Percentiles rank a stretch among this genome's conserved stretches.
phyloP scores from a whole-genome alignment of 2,113 vertebrate species.

The Tragelaphus buxtoni region DNA sequence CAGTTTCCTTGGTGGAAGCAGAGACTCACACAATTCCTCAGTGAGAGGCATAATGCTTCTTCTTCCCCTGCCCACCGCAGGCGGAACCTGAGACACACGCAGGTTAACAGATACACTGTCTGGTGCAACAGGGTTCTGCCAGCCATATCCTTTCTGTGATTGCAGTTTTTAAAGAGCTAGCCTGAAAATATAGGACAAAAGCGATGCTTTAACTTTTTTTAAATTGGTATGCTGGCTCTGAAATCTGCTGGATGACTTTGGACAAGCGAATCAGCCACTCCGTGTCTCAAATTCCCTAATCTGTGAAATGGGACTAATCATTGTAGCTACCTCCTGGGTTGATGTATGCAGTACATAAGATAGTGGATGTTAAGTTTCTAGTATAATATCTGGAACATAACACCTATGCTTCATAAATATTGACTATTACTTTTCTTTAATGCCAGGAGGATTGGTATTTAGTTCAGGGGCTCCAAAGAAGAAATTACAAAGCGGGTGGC shows the following conservation, averaged over 20 bases:
- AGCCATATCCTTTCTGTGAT: not conserved
- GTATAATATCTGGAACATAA: not conserved
- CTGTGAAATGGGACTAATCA: not conserved
- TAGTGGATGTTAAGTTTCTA: not conserved
- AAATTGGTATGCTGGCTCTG: not conserved
- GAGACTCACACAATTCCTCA: not conserved
- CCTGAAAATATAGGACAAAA: not conserved
- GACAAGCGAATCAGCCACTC: not conserved
- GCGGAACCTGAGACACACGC: not conserved
- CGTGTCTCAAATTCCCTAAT: not conserved
- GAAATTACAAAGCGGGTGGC: not conserved
- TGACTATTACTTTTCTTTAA: not conserved
- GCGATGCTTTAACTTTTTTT: not conserved
- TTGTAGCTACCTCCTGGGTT: not conserved
- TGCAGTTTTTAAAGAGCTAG: not conserved
- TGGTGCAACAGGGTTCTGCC: not conserved
- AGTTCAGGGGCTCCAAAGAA: not conserved
- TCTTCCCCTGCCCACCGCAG: not conserved
- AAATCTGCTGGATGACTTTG: not conserved
- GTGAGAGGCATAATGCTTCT: not conserved
- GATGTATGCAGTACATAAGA: not conserved
- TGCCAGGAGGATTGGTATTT: not conserved
- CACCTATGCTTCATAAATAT: not conserved
- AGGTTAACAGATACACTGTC: not conserved
- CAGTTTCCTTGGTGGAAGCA: not conserved